phyloP scores from a whole-genome alignment of 1,140 invertebrate species.

The Lethocerus indicus region DNA sequence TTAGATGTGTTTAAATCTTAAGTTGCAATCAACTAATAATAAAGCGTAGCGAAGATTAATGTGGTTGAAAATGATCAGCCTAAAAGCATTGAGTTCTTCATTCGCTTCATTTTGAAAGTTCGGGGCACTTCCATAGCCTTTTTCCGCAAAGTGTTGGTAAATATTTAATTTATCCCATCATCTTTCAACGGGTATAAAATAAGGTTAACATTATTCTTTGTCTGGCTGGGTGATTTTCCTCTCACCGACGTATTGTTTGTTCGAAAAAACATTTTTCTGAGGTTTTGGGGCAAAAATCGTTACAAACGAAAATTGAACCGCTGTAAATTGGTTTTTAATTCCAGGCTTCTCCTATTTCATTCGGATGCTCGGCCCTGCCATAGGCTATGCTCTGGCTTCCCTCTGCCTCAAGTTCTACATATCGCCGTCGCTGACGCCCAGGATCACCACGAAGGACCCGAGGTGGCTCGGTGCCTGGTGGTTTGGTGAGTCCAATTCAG shows the following conservation, averaged over 20 bases:
- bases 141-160: background rate
- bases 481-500: constrained; percentile 32
- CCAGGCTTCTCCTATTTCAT: constrained; percentile 48
- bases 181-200: background rate
- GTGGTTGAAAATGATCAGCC: no score
- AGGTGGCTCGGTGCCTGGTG: constrained; percentile 65
- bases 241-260: background rate
- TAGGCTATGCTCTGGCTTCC: constrained; percentile 51
- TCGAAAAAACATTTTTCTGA: background rate
- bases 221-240: background rate
- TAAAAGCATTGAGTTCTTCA: no score
- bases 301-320: background rate
- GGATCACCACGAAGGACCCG: constrained; percentile 46
- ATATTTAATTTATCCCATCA: background rate
- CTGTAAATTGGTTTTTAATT: constrained; percentile 14
- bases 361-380: constrained; percentile 48
- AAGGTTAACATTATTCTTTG: background rate
- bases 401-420: constrained; percentile 50
- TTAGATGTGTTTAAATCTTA: no score
- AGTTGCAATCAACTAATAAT: no score
- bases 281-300: background rate
- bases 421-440: constrained; percentile 44
- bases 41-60: no score
- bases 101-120: no score
- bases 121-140: no score